A percentile compares a stretch with the other conserved stretches of the same genome.
phyloP scores from a whole-genome alignment of 2,888 invertebrate species.

The Acanthosepion lycidas region DNA sequence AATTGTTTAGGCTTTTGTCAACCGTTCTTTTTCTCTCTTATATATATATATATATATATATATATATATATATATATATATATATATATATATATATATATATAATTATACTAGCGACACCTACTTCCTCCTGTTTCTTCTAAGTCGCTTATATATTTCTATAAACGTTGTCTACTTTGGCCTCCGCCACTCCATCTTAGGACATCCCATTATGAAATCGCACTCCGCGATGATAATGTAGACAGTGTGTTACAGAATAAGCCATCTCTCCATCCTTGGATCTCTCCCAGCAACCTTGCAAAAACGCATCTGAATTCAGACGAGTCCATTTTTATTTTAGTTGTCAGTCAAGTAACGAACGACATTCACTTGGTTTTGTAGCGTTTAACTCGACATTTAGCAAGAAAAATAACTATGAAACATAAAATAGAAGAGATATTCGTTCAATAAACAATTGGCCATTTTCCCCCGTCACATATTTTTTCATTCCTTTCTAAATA shows the following conservation, averaged over 20 bases:
- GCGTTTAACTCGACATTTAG: too few relatives aligned
- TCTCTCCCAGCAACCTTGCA: not conserved
- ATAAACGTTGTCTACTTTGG: not conserved
- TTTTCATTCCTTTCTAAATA: too few relatives aligned
- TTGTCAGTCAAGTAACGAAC: not conserved
- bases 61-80: conserved; percentile 40
- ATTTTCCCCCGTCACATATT: too few relatives aligned
- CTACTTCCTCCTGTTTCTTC: not conserved
- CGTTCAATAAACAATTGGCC: too few relatives aligned
- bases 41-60: conserved; percentile 34
- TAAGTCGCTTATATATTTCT: not conserved
- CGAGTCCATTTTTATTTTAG: not conserved
- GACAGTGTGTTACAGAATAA: not conserved
- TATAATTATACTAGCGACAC: not conserved
- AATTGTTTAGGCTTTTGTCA: not conserved
- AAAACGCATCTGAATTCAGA: not conserved
- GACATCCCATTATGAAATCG: not conserved
- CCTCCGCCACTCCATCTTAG: not conserved
- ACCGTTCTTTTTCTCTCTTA: not conserved
- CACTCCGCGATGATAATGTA: not conserved
- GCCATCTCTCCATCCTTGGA: not conserved
- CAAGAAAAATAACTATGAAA: not conserved
- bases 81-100: conserved; percentile 45
- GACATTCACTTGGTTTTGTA: too few relatives aligned
- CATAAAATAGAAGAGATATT: too few relatives aligned